Evolutionary conservation across 2,797 vertebrate genomes (phyloP).

Genomic region (Lutjanus argentimaculatus): DNA sequence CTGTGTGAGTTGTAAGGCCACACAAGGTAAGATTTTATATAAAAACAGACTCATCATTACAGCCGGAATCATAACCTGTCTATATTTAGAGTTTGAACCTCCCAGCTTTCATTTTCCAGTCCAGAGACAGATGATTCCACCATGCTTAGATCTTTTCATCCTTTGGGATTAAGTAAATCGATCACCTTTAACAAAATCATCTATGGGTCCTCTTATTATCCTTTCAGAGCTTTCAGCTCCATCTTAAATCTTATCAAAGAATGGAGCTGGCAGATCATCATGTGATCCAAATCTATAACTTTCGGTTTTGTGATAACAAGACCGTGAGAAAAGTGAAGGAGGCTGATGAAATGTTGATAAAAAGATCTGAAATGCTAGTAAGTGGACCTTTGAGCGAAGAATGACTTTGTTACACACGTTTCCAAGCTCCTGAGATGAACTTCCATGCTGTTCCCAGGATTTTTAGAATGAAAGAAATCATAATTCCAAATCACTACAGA

Average conservation of each 20-base stretch:
- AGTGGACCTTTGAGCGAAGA: not conserved
- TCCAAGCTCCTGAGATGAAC: not conserved
- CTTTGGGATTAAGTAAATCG: not conserved
- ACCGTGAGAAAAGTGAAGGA: not conserved
- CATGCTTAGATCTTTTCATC: not conserved
- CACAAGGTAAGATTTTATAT: not conserved
- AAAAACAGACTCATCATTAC: not conserved
- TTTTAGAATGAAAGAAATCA: not conserved
- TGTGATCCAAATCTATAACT: not conserved
- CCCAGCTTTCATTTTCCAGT: not conserved
- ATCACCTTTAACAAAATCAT: not conserved
- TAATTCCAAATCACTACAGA: not conserved
- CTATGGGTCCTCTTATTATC: no score
- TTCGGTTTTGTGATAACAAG: not conserved
- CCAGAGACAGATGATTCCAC: not conserved
- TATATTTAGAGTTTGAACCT: conserved; percentile 32
- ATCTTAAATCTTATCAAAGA: not conserved
- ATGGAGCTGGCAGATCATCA: not conserved
- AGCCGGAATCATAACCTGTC: not conserved
- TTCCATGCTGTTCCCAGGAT: not conserved
- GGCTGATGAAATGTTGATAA: not conserved
- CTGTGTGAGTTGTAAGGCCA: not conserved
- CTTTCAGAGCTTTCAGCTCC: not conserved
- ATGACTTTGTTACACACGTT: not conserved
- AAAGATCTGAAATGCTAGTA: not conserved